phyloP scores from a whole-genome alignment of 1,140 invertebrate genomes.

The Papilio dardanus region DNA sequence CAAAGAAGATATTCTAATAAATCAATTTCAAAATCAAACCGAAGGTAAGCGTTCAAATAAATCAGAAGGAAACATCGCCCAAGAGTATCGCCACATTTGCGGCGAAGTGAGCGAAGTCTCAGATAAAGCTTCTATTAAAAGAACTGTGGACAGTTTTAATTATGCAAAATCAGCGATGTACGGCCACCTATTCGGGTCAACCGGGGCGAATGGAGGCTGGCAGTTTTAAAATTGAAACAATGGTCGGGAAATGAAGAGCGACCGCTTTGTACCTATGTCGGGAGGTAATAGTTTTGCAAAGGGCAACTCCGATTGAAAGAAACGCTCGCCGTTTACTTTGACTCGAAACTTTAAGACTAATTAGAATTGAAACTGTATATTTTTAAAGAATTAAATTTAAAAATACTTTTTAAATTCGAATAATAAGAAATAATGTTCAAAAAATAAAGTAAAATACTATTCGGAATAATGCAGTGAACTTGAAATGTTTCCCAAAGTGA shows the following conservation, averaged over 20 bases:
- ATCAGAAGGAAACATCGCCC: background rate
- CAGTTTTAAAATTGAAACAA: conserved; percentile 68
- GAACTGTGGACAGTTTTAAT: conserved; percentile 68
- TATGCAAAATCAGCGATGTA: conserved; percentile 72
- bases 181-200: conserved; percentile 64
- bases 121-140: conserved; percentile 52
- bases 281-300: conserved; percentile 28
- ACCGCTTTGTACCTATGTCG: conserved; percentile 39
- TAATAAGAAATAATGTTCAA: background rate
- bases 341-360: conserved; percentile 24
- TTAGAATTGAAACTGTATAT: conserved; percentile 21
- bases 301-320: conserved; percentile 25
- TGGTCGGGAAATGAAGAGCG: conserved; percentile 63
- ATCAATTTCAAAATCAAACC: no score
- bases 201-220: conserved; percentile 54
- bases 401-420: background rate
- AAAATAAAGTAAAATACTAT: background rate
- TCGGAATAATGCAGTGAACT: conserved; percentile 21
- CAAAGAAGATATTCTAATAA: no score
- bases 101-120: conserved; percentile 42
- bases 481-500: conserved; percentile 27
- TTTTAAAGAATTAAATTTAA: background rate
- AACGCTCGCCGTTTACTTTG: conserved; percentile 19
- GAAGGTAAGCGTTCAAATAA: background rate
- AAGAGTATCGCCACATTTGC: conserved; percentile 8